Percentiles rank a stretch among this genome's conserved stretches.
phyloP scores from a whole-genome alignment of 2,888 invertebrate genomes.

The Heteromyza rotundicornis region DNA sequence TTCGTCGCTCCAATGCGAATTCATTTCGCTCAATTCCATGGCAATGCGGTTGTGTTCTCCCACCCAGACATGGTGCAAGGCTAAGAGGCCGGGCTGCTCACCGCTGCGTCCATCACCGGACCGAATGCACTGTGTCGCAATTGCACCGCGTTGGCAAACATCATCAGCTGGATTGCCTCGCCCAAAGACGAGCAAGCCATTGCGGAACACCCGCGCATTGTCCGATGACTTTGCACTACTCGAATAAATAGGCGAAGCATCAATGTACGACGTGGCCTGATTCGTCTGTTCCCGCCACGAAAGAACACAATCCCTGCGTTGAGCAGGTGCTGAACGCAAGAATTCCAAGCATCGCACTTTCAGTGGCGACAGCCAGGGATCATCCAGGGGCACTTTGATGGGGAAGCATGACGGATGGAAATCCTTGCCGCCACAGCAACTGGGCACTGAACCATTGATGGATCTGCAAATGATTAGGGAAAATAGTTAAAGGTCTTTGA shows the following conservation, averaged over 20 bases:
- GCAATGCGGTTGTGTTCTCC: conserved; percentile 71
- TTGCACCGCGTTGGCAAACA: conserved; percentile 74
- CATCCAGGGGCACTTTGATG: conserved; percentile 75
- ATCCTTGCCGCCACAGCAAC: conserved; percentile 69
- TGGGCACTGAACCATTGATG: conserved; percentile 79
- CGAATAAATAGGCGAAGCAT: conserved; percentile 83
- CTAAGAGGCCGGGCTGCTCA: conserved; percentile 74
- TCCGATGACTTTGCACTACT: conserved; percentile 77
- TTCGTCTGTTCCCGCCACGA: conserved; percentile 87
- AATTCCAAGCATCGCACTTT: conserved; percentile 83
- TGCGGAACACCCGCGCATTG: conserved; percentile 75
- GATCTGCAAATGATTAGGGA: conserved; percentile 53
- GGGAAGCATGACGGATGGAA: conserved; percentile 88
- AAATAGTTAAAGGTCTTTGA: background rate
- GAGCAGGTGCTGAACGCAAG: conserved; percentile 80
- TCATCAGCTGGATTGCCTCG: conserved; percentile 73
- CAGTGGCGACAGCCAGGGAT: conserved; percentile 75
- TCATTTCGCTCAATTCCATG: conserved; percentile 72
- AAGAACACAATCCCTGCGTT: conserved; percentile 78
- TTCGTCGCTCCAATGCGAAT: conserved; percentile 89
- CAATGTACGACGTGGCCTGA: conserved; percentile 81
- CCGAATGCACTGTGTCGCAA: conserved; percentile 77
- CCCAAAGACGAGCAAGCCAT: conserved; percentile 73
- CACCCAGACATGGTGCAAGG: conserved; percentile 62
- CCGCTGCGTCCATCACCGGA: conserved; percentile 80